Evolutionary conservation across 2,888 invertebrate genomes (phyloP).

Genomic region (Drosophila nr. perissopoda): DNA sequence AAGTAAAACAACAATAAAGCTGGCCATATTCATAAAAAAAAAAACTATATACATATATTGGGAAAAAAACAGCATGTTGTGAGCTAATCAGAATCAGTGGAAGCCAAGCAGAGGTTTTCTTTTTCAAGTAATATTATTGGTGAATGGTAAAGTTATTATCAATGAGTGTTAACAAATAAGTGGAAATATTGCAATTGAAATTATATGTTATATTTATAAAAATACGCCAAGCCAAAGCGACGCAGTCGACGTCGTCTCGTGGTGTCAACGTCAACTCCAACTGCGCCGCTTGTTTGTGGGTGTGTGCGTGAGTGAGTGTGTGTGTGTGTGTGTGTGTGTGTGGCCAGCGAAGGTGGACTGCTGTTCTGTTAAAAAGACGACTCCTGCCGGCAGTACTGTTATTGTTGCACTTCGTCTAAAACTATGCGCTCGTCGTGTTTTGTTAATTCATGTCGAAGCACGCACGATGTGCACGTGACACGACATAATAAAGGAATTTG

Average conservation of each 20-base stretch:
- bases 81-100: slow-evolving; percentile 68
- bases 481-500: neutral
- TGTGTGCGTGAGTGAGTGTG: slow-evolving; percentile 19
- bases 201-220: slow-evolving; percentile 47
- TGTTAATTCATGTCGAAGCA: slow-evolving; percentile 5
- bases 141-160: slow-evolving; percentile 13
- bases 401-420: slow-evolving; percentile 8
- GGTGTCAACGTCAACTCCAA: slow-evolving; percentile 60
- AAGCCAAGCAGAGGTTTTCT: slow-evolving; percentile 46
- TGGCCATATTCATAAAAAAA: slow-evolving; percentile 55
- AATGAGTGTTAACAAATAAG: slow-evolving; percentile 28
- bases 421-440: neutral
- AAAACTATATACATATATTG: slow-evolving; percentile 10
- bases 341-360: slow-evolving; percentile 39
- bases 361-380: slow-evolving; percentile 33
- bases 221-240: slow-evolving; percentile 35
- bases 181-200: slow-evolving; percentile 36
- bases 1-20: slow-evolving; percentile 63
- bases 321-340: slow-evolving; percentile 34
- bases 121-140: slow-evolving; percentile 19
- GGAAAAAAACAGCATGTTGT: slow-evolving; percentile 62
- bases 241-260: slow-evolving; percentile 49
- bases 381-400: slow-evolving; percentile 37
- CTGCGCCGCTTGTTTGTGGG: slow-evolving; percentile 36
- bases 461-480: slow-evolving; percentile 9